Base-by-base conservation (phyloP, 2,113 vertebrate genomes). In the Piprites chloris region DNA sequence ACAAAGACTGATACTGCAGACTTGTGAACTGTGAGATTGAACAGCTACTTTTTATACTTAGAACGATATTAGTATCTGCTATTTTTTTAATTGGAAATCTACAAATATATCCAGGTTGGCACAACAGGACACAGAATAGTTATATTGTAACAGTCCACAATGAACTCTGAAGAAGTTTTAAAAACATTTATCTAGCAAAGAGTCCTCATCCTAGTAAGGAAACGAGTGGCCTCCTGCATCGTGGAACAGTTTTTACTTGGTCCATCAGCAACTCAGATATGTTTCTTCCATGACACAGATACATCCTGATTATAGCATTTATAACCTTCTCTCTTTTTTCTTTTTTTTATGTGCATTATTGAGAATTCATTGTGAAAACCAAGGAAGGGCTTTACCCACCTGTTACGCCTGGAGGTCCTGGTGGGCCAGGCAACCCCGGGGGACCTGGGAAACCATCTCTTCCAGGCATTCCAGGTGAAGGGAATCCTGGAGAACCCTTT, bases 401-500 rank as follows among this genome's bases (percentile, higher is more conserved):
- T 75, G 96, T 81, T 93, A 3, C 18, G 9, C 98, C 98, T 32
- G 97, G 97, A 75, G 91, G 96, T 72, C 99, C 99, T 9, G 99
- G 98, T 42, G 97, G 98, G 0, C 99, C 99, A 1, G 98, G 98
- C 3, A 55, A 87, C 19, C 99, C 99, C 0, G 93, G 98, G 12
- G 79, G 79, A 14, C 98, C 98, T 2, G 82, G 75, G 5, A 14
- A 5, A 23, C 99, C 99, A 11, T 98, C 98, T 93, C 97, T 97
- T 95, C 99, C 99, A 65, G 98, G 98, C 8, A 91, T 97, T 81
- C 99, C 99, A 9, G 96, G 96, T 33, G 99, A 94, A 78, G 99
- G 97, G 37, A 93, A 65, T 28, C 99, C 99, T 1, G 99, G 98
- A 32, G 92, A 23, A 41, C 99, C 99, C 32, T 68, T 97, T 66